Evolutionary conservation across 2,888 invertebrate genomes (phyloP).

Genomic region (Mesorhabditis spiculigera): DNA sequence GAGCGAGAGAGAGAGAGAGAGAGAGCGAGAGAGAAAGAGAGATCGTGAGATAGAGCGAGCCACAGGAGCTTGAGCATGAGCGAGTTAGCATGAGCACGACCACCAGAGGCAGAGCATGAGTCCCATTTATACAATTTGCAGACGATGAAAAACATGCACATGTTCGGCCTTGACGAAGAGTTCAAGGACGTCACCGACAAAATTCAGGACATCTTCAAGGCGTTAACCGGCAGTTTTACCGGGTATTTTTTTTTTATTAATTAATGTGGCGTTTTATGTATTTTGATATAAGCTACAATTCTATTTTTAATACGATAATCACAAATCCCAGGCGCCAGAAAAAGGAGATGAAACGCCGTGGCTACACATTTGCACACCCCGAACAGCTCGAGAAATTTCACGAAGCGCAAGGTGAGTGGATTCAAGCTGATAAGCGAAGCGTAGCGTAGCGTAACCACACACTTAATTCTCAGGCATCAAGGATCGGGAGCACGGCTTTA

Average conservation of each 20-base stretch:
- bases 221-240: slow-evolving; percentile 14
- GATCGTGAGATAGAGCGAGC: too few relatives aligned
- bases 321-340: slow-evolving; percentile 31
- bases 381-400: slow-evolving; percentile 43
- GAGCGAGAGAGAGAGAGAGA: neutral
- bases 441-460: too few relatives aligned
- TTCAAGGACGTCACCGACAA: slow-evolving; percentile 41
- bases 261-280: too few relatives aligned
- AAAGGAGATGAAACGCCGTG: slow-evolving; percentile 34
- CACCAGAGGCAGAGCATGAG: too few relatives aligned
- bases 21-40: neutral
- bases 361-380: slow-evolving; percentile 47
- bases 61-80: too few relatives aligned
- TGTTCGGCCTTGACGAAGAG: slow-evolving; percentile 41
- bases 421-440: too few relatives aligned
- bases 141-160: slow-evolving; percentile 21
- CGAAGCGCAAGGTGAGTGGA: slow-evolving; percentile 32
- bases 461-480: slow-evolving; percentile 23
- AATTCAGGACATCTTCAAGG: slow-evolving; percentile 38
- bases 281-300: slow-evolving; percentile 20
- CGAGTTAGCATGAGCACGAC: too few relatives aligned
- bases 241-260: too few relatives aligned
- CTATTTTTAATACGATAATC: slow-evolving; percentile 13
- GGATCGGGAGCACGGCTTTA: slow-evolving; percentile 17
- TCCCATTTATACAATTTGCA: slow-evolving; percentile 12